Evolutionary conservation across 2,888 invertebrate species (phyloP), one percentile per base, ranked within the genome.

Genomic region (Helicoverpa assulta): DNA sequence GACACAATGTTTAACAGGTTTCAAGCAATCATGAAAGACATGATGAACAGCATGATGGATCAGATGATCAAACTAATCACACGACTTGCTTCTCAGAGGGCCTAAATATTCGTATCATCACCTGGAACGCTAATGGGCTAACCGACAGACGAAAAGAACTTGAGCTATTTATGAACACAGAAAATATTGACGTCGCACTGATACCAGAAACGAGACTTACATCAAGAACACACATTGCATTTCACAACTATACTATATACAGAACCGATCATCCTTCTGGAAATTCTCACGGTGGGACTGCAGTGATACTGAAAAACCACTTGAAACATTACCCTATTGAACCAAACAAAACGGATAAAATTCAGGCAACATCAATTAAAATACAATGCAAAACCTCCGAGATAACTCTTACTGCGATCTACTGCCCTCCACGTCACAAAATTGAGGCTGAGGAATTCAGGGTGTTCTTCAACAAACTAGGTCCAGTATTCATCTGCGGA

Each of bases 91-190:
- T 4, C 29, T 7, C 50, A 47, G 5, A 29, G 14, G 18, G 18
- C 29, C 8, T 1, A 5, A 54, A 29, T 5, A 5, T 54, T 14
- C 18, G 59, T 4, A 33, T 59, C n/a, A 29, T 47, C 6, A 63
- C 55, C n/a, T 63, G 63, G 55, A 55, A 55, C 29, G 63, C 55
- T 29, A 63, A 55, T 10, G 62, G 43, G 7, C 47, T 62, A 19
- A 63, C 62, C 18, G 29, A 63, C 14, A 19, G 61, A 5, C n/a
- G 40, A 12, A 19, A 40, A 29, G 61, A 61, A 40, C 61, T 53
- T 37, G 61, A 61, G n/a, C 8, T 53, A 3, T 61, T 61, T 12
- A 5, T 52, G 16, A 61, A 53, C 18, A 56, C 18, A 7, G 50
- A 64, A 5, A 51, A 10, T 10, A 56, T 55, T 5, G 47, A 50